Evolutionary conservation across 2,113 vertebrate species (phyloP).

Genomic region (Butastur rufipennis): DNA sequence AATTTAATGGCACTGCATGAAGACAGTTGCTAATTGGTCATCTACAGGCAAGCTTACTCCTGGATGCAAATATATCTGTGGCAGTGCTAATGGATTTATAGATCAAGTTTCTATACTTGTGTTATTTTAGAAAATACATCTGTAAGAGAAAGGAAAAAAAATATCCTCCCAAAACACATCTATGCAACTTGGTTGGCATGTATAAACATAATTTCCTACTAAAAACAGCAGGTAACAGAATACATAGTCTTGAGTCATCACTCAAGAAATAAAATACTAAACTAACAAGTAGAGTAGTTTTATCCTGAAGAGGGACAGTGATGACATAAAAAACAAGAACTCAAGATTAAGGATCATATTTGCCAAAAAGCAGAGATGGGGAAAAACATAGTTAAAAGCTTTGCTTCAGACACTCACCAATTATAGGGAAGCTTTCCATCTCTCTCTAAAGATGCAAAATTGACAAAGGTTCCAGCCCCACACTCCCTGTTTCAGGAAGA

Average conservation of each 20-base stretch:
- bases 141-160: neutral
- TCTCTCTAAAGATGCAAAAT: slow-evolving; percentile 93
- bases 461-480: slow-evolving; percentile 93
- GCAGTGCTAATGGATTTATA: neutral
- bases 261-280: neutral
- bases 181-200: neutral
- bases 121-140: neutral
- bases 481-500: slow-evolving; percentile 83
- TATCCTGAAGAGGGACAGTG: neutral
- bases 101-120: neutral
- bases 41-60: neutral
- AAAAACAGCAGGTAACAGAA: neutral
- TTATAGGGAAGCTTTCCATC: slow-evolving; percentile 96
- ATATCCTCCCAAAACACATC: neutral
- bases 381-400: neutral
- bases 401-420: slow-evolving; percentile 80
- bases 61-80: neutral
- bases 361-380: neutral
- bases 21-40: neutral
- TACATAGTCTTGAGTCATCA: neutral
- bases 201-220: neutral
- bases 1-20: neutral
- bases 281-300: neutral
- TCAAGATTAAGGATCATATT: neutral
- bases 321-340: neutral